Conservation (phyloP, 1,140 invertebrate species). For the Drosophila ananassae region DNA sequence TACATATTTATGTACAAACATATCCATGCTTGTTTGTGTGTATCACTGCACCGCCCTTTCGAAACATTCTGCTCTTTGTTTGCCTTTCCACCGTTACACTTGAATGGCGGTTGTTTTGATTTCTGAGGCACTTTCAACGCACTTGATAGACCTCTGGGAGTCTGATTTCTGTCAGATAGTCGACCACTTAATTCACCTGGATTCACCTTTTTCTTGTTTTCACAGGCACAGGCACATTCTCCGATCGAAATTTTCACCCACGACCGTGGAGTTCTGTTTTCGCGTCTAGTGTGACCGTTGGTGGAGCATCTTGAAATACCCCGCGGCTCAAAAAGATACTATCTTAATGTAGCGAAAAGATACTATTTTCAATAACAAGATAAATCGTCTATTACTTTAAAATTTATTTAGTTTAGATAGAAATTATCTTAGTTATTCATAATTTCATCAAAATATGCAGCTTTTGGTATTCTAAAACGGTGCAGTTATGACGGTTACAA, state of each 20-base stretch:
- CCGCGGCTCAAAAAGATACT: background rate
- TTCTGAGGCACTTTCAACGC: background rate
- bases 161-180: background rate
- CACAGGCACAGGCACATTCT: background rate
- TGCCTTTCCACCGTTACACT: background rate
- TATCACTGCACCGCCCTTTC: slow-evolving; percentile 15
- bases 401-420: background rate
- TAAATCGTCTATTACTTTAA: background rate
- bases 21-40: slow-evolving; percentile 1
- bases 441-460: background rate
- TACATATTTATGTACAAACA: background rate
- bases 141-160: background rate
- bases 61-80: slow-evolving; percentile 8
- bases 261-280: slow-evolving; percentile 5
- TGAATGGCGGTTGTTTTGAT: background rate
- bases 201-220: slow-evolving; percentile 2
- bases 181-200: background rate
- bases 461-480: background rate
- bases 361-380: background rate
- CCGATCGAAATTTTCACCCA: slow-evolving; percentile 1
- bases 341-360: background rate
- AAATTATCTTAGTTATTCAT: background rate
- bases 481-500: background rate
- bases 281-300: background rate
- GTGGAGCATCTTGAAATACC: background rate